These are phyloP conservation scores for Callaeas wilsoni DNA, from an alignment of 2,113 vertebrate genomes.

Conservation along the genomic window DNA sequence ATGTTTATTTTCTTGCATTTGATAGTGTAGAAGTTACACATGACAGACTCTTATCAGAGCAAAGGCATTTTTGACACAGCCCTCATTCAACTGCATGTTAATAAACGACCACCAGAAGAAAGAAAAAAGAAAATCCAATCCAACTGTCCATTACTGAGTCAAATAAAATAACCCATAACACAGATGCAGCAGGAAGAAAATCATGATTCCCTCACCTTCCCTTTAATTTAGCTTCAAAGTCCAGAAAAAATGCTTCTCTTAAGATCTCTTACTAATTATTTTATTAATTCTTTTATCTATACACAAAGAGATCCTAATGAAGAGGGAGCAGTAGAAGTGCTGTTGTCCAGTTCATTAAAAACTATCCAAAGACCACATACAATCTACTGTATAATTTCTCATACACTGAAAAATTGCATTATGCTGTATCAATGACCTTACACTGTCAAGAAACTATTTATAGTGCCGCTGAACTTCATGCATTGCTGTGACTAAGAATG, in stretches of 20 bases:
- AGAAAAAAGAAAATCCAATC: neutral
- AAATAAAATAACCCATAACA: conserved; percentile 16
- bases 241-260: neutral
- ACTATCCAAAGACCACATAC: neutral
- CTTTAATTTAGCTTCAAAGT: conserved; percentile 7
- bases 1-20: neutral
- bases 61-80: neutral
- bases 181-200: conserved; percentile 5
- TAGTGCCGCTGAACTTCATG: neutral
- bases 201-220: neutral
- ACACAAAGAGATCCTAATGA: neutral
- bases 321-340: neutral
- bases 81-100: neutral
- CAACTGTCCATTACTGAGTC: neutral
- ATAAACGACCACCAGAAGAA: neutral
- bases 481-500: neutral
- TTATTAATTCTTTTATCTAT: neutral
- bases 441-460: neutral
- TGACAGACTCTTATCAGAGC: neutral
- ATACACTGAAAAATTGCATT: neutral
- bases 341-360: neutral
- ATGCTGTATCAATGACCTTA: neutral
- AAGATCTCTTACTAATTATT: neutral
- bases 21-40: neutral
- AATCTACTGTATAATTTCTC: neutral